Percentiles rank a stretch among this genome's conserved stretches.
These are phyloP conservation scores for Rhyacophila evoluta DNA, from an alignment of 2,888 invertebrate species.

Conservation along the genomic window DNA sequence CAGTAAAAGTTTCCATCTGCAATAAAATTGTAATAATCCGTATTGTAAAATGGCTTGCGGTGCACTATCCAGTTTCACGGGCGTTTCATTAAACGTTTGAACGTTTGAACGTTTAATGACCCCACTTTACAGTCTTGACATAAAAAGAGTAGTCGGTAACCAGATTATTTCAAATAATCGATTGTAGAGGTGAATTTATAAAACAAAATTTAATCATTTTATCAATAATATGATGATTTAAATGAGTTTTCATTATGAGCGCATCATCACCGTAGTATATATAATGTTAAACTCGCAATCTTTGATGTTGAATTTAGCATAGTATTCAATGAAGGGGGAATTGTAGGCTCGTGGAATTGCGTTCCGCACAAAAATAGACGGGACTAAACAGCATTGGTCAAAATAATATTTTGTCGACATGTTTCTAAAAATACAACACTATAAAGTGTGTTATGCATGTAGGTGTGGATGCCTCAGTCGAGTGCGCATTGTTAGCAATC, in stretches of 20 bases:
- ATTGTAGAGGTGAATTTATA: no score
- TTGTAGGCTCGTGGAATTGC: neutral
- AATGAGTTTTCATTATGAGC: no score
- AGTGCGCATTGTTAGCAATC: neutral
- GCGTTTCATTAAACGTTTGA: neutral
- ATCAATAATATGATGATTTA: no score
- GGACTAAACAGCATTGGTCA: neutral
- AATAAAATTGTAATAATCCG: slow-evolving; percentile 1
- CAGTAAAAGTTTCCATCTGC: slow-evolving; percentile 5
- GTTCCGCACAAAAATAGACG: neutral
- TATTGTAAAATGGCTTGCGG: neutral
- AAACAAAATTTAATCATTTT: no score
- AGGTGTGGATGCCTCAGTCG: neutral
- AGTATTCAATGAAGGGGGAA: neutral
- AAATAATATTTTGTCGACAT: neutral
- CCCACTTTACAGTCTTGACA: neutral
- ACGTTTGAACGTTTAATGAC: neutral
- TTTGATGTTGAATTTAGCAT: neutral
- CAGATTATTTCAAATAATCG: no score
- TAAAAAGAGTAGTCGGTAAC: neutral
- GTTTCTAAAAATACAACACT: neutral
- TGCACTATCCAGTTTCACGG: neutral
- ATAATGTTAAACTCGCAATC: no score
- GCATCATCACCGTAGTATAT: no score
- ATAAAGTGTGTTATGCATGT: neutral